Evolutionary conservation across 2,113 vertebrate genomes (phyloP).

Genomic region (Pleuronectes platessa): DNA sequence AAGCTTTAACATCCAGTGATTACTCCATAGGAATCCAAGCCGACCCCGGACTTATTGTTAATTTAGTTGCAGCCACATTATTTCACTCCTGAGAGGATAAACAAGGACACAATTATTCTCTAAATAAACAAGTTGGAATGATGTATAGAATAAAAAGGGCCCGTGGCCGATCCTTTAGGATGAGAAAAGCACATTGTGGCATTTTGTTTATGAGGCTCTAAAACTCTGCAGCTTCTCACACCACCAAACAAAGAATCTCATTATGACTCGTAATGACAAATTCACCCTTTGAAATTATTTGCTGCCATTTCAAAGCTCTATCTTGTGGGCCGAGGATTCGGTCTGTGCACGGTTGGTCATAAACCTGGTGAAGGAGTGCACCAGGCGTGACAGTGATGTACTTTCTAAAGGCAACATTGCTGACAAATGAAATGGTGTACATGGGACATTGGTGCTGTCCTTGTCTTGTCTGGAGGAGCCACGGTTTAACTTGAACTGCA

Average conservation of each 20-base stretch:
- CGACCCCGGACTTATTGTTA: conserved; percentile 43
- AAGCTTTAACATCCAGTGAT: conserved; percentile 34
- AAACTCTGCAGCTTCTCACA: conserved; percentile 67
- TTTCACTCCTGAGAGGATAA: conserved; percentile 59
- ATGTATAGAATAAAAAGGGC: conserved; percentile 70
- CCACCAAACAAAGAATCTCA: conserved; percentile 79
- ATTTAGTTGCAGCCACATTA: conserved; percentile 58
- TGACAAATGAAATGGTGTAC: conserved; percentile 60
- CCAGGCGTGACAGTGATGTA: conserved; percentile 62
- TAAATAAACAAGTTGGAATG: conserved; percentile 65
- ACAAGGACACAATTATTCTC: conserved; percentile 66
- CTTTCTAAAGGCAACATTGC: conserved; percentile 49
- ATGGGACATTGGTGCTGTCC: conserved; percentile 35
- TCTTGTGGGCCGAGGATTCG: conserved; percentile 66
- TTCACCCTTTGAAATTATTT: conserved; percentile 80
- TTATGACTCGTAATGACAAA: conserved; percentile 81
- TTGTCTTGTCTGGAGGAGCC: conserved; percentile 21
- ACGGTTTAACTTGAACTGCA: background rate
- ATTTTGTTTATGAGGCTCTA: conserved; percentile 79
- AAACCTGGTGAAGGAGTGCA: conserved; percentile 65
- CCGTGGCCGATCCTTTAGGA: conserved; percentile 56
- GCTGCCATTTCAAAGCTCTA: conserved; percentile 72
- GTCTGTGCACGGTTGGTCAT: conserved; percentile 63
- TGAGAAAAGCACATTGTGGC: conserved; percentile 58
- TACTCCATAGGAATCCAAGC: conserved; percentile 38